Evolutionary conservation across 2,888 invertebrate species (phyloP).

Genomic region (Dermolepida albohirtum): DNA sequence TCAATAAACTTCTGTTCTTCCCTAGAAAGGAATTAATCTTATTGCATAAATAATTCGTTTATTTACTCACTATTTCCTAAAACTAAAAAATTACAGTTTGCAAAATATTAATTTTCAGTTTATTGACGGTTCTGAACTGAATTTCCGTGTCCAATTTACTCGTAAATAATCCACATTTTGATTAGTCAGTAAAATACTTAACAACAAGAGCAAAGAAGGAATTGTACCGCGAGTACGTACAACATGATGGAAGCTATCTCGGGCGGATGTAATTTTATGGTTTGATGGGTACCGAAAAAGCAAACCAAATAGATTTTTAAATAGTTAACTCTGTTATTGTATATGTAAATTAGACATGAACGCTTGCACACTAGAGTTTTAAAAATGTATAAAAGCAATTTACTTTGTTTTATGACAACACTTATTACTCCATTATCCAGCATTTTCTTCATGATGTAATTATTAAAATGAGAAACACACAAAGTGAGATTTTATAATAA

Average conservation of each 20-base stretch:
- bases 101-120: constrained; percentile 31
- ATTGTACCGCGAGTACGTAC: not conserved
- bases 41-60: no score
- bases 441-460: not conserved
- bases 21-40: no score
- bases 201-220: constrained; percentile 3
- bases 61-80: no score
- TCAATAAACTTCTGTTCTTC: no score
- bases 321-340: constrained; percentile 7
- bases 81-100: not conserved
- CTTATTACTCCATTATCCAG: no score
- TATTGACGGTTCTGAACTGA: constrained; percentile 19
- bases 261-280: constrained; percentile 36
- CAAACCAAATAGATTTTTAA: constrained; percentile 15
- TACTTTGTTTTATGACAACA: not conserved
- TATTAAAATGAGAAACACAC: no score
- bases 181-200: constrained; percentile 24
- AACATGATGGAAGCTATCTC: constrained; percentile 19
- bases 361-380: no score
- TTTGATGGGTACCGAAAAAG: constrained; percentile 20
- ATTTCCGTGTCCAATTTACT: constrained; percentile 26
- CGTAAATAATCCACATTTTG: constrained; percentile 37
- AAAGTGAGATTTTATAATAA: no score
- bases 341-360: constrained; percentile 14
- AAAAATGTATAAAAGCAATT: constrained; percentile 7